Percentiles rank a stretch among this genome's conserved stretches.
Conservation (phyloP, 2,888 invertebrate species). For the Ceraclea dissimilis region DNA sequence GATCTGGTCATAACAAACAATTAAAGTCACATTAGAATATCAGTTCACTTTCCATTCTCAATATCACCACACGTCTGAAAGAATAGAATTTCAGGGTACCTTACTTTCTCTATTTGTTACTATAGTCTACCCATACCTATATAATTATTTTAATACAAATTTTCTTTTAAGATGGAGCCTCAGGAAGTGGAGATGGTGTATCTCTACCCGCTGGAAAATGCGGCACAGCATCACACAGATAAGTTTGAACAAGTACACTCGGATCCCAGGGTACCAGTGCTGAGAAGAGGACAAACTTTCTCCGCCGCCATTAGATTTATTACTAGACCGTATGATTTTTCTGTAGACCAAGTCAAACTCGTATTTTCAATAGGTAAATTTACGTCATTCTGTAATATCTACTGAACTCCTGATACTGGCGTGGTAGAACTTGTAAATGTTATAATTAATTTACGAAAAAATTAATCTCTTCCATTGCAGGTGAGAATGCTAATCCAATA, state of each 20-base stretch:
- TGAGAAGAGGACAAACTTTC: constrained; percentile 68
- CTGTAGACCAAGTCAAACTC: constrained; percentile 56
- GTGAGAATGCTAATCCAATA: constrained; percentile 42
- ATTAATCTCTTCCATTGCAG: neutral
- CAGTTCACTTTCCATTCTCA: no score
- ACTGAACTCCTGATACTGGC: no score
- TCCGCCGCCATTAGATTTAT: constrained; percentile 57
- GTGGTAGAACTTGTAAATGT: no score
- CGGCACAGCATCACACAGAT: constrained; percentile 58
- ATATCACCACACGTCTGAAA: no score
- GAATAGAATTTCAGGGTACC: no score
- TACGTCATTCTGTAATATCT: no score
- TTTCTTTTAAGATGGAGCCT: constrained; percentile 36
- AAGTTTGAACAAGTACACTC: constrained; percentile 61
- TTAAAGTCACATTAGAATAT: no score
- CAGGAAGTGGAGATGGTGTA: constrained; percentile 52
- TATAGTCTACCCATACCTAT: no score
- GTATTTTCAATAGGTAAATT: constrained; percentile 57
- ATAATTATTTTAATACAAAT: no score
- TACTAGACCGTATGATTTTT: constrained; percentile 49
- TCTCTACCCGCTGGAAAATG: constrained; percentile 63
- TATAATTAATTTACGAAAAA: neutral
- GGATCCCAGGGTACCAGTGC: constrained; percentile 56
- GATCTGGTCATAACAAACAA: no score
- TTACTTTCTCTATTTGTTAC: no score